A percentile compares a stretch with the other conserved stretches of the same genome.
Conservation (phyloP, 1,140 invertebrate genomes). For the Atta colombica region DNA sequence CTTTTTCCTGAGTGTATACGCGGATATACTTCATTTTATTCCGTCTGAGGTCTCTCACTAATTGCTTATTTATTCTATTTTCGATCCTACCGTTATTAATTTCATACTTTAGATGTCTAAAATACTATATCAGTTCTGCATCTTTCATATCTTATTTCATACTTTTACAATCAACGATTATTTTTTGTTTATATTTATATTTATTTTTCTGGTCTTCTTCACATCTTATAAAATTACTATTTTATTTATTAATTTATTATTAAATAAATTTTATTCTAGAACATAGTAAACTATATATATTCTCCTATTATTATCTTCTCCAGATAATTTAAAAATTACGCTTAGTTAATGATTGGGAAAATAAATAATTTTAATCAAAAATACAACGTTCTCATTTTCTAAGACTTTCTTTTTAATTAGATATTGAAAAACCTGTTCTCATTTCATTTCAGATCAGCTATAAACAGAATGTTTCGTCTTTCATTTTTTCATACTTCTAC, state of each 20-base stretch:
- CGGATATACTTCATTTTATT: background rate
- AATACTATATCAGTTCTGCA: background rate
- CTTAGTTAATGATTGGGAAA: background rate
- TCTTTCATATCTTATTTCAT: background rate
- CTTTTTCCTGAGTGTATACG: no score
- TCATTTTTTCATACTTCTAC: no score
- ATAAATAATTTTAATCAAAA: constrained; percentile 1
- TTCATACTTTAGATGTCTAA: background rate
- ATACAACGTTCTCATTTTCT: background rate
- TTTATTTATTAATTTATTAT: background rate
- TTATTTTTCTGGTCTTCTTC: no score
- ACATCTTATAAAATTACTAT: background rate
- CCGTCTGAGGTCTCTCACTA: background rate
- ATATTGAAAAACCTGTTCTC: no score
- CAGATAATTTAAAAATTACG: background rate
- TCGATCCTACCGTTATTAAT: background rate
- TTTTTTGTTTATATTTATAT: background rate
- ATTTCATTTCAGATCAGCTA: no score
- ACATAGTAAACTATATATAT: background rate
- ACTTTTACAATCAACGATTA: background rate
- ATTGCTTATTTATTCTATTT: background rate
- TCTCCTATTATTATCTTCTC: background rate
- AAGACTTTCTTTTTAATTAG: no score
- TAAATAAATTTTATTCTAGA: background rate
- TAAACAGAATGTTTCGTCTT: no score